Evolutionary conservation across 2,797 vertebrate species (phyloP).

Genomic region (Dermochelys coriacea): DNA sequence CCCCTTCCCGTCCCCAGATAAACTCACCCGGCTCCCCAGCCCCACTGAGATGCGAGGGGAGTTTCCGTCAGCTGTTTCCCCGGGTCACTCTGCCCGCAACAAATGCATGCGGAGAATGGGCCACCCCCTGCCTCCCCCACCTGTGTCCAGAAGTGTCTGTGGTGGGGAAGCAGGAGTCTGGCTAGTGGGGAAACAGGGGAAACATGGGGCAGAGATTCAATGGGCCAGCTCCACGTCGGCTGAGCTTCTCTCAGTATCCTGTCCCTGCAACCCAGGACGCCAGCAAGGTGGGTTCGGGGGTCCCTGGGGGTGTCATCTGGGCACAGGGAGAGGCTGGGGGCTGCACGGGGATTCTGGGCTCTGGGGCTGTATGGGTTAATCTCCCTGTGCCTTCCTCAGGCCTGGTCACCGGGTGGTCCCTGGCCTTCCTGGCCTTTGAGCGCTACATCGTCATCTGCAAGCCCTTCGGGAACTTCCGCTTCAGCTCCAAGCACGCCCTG

Average conservation of each 20-base stretch:
- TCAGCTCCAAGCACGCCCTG: conserved; percentile 80
- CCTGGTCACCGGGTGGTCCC: conserved; percentile 86
- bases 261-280: too few species aligned
- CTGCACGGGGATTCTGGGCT: neutral
- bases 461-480: conserved; percentile 86
- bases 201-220: neutral
- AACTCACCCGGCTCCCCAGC: neutral
- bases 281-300: neutral
- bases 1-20: neutral
- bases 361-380: neutral
- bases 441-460: conserved; percentile 89
- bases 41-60: neutral
- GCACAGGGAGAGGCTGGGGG: neutral
- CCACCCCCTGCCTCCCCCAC: neutral
- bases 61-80: neutral
- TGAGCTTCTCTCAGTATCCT: neutral
- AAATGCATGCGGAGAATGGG: too few species aligned
- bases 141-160: neutral
- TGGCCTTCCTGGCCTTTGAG: conserved; percentile 87
- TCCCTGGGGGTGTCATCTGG: neutral
- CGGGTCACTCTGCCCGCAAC: too few species aligned
- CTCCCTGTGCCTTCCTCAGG: conserved; percentile 68
- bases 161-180: neutral
- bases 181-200: too few species aligned
- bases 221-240: neutral